Conservation (phyloP, 2,113 vertebrate species). For the Uria aalge region DNA sequence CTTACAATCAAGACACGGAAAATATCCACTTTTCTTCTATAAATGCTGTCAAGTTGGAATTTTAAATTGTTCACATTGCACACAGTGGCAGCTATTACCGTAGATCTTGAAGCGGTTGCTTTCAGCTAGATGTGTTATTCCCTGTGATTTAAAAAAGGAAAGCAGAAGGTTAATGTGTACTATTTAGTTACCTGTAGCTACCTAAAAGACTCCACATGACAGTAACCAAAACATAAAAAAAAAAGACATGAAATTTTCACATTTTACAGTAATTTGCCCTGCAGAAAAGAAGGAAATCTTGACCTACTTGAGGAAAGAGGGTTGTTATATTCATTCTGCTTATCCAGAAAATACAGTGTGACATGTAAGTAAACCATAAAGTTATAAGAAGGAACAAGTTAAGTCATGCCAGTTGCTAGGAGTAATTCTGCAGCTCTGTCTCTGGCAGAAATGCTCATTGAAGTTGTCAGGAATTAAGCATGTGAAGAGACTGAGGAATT, state of each 20-base stretch:
- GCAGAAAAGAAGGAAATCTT: constrained; percentile 13
- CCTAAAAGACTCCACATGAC: neutral
- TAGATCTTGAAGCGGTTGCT: neutral
- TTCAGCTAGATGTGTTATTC: neutral
- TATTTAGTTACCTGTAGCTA: constrained; percentile 21
- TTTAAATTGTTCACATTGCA: neutral
- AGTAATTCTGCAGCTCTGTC: constrained; percentile 21
- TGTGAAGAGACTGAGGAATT: constrained; percentile 8
- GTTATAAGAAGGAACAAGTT: constrained; percentile 53
- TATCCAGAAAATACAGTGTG: constrained; percentile 36
- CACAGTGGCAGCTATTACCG: neutral
- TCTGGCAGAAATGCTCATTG: constrained; percentile 19
- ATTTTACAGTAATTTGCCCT: constrained; percentile 11
- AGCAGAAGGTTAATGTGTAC: neutral
- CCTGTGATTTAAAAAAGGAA: neutral
- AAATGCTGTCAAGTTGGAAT: neutral
- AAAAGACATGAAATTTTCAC: neutral
- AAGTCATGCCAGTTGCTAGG: constrained; percentile 57
- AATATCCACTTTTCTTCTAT: neutral
- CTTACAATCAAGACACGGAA: neutral
- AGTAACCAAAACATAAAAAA: neutral
- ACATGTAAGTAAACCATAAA: constrained; percentile 29
- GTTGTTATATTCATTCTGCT: constrained; percentile 42
- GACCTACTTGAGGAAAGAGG: constrained; percentile 53
- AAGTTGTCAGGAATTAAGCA: neutral